Evolutionary conservation across 2,888 invertebrate species (phyloP), one percentile per base, ranked within the genome.

Genomic region (Netelia melanura): DNA sequence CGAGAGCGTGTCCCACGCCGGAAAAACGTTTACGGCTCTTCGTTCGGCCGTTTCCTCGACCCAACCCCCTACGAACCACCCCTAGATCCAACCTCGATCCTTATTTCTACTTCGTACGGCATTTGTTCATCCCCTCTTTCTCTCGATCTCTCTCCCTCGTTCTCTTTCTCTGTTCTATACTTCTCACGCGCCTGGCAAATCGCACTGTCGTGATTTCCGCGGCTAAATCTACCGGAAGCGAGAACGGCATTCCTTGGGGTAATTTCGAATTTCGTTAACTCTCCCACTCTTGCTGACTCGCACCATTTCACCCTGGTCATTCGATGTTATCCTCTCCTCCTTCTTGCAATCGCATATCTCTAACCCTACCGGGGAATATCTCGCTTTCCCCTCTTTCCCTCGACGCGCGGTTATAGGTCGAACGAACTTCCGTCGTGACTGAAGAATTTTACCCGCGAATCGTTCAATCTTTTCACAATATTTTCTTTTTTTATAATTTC

Each of bases 181-280:
- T 30, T 30, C 30, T 30, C 30, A 30, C 30, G 64, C 64, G 56
- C 23, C 58, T 81, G 70, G 86, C 81, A 78, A 82, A 84, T 86
- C 78, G 78, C 44, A 72, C 84, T 21, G 68, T 43, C 82, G 83
- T 84, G 87, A 87, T 87, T 86, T 87, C 84, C 87, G 82, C 83
- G 83, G 71, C 77, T 86, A 86, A 86, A 87, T 87, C 84, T 83
- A 83, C 62, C 86, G 87, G 84, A 87, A 87, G 82, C 77, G 71
- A 67, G 72, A 70, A 68, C 71, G 64, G 67, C 79, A 82, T 85
- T 82, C 84, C 86, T 67, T 64, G 70, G 82, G 81, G 81, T 86
- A 86, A 86, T 87, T 84, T 64, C 62, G 74, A 84, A 87, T 86
- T 87, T 86, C 84, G 81, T 85, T 82, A 76, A 84, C 79, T 75